phyloP scores from a whole-genome alignment of 1,140 invertebrate genomes.

The Brachionus manjavacas region DNA sequence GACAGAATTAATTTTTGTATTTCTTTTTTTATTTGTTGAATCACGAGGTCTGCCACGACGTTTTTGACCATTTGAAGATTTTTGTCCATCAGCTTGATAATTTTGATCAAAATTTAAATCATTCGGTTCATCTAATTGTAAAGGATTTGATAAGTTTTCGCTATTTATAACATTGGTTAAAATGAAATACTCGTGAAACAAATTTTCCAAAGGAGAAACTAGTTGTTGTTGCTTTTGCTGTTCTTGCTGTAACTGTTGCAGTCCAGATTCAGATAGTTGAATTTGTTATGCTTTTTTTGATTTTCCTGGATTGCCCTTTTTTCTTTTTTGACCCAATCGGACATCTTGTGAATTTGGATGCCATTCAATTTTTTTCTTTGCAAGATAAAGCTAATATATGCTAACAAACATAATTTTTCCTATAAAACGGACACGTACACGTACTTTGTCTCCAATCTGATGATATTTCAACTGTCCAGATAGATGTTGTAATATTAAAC shows the following conservation, averaged over 20 bases:
- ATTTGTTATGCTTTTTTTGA: not conserved
- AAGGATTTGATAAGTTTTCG: too few species aligned
- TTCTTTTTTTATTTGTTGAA: too few species aligned
- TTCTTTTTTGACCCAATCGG: not conserved
- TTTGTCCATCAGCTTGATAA: too few species aligned
- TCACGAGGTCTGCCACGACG: too few species aligned
- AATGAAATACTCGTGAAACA: not conserved
- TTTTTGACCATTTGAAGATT: not conserved
- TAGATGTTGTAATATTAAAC: too few species aligned
- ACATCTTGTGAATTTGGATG: not conserved
- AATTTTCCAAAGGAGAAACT: too few species aligned
- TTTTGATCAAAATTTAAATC: not conserved
- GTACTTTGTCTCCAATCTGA: too few species aligned
- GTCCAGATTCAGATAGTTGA: not conserved
- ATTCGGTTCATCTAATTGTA: not conserved
- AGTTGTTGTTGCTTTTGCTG: too few species aligned
- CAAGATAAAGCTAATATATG: not conserved
- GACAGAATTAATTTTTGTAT: too few species aligned
- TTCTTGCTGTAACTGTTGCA: too few species aligned
- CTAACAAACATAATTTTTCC: not conserved
- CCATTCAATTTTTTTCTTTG: not conserved
- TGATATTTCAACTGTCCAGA: too few species aligned
- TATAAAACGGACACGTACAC: too few species aligned
- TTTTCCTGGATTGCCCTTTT: not conserved
- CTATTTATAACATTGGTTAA: not conserved